phyloP scores from a whole-genome alignment of 2,888 invertebrate genomes.

The Zygothrica quintamaculata region DNA sequence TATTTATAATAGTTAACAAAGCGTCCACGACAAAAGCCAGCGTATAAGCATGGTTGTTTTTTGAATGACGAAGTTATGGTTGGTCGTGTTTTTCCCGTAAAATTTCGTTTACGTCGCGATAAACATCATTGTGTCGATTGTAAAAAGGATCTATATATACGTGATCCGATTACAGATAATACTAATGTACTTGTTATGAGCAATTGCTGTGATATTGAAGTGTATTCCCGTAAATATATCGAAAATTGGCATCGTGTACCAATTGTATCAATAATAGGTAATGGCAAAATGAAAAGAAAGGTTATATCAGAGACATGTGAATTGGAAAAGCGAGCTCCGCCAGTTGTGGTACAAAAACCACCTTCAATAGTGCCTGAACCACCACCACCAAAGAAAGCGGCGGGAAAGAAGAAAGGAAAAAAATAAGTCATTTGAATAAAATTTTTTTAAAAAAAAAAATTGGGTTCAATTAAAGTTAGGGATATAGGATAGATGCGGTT shows the following conservation, averaged over 20 bases:
- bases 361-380: neutral
- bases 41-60: constrained; percentile 44
- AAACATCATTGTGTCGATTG: constrained; percentile 50
- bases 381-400: constrained; percentile 1
- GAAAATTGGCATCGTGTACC: constrained; percentile 66
- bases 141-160: constrained; percentile 30
- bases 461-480: too few species aligned
- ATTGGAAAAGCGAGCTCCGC: constrained; percentile 23
- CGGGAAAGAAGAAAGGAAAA: constrained; percentile 28
- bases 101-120: constrained; percentile 52
- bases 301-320: constrained; percentile 10
- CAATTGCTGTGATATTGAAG: constrained; percentile 62
- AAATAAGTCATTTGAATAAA: constrained; percentile 27
- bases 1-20: constrained; percentile 38
- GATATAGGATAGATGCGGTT: too few species aligned
- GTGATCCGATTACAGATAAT: constrained; percentile 54
- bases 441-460: neutral
- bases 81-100: constrained; percentile 59
- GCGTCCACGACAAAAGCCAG: constrained; percentile 53
- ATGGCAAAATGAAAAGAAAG: constrained; percentile 32
- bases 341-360: neutral
- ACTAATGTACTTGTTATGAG: constrained; percentile 47
- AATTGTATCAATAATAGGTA: constrained; percentile 43
- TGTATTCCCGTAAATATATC: constrained; percentile 43
- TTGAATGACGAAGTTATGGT: constrained; percentile 50